Evolutionary conservation across 2,797 vertebrate genomes (phyloP), one percentile per base, ranked within the genome.

Genomic region (Falco cherrug): DNA sequence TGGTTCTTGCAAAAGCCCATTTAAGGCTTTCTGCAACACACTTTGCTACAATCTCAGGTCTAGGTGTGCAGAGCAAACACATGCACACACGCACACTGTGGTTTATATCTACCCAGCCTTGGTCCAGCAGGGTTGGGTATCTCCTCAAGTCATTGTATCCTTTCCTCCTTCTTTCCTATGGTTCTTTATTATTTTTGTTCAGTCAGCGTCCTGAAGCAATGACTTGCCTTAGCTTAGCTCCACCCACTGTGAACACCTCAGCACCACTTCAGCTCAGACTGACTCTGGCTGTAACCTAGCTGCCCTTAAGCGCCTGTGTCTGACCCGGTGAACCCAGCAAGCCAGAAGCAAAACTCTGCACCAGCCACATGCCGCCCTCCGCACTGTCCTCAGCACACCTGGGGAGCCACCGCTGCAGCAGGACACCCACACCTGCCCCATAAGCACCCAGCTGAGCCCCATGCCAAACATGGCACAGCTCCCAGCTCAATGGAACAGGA

Each of bases 361-460:
- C 43, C 4, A 3, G 24, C 47, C 4, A 0, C 17, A 39, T 0
- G 0, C 60, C 7, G 1, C n/a, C 29, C n/a, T 78, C 28, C 6
- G 16, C 48, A 22, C 35, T 11, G 2, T 31, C 45, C 37, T 53
- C 1, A 0, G 31, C 35, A 65, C 29, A 37, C 5, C 21, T 47
- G 24, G 14, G 37, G n/a, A 89, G 43, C 18, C 54, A n/a, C 39
- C 2, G 1, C 74, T 3, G 3, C 2, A 3, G n/a, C 85, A 74
- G 31, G 61, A 57, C 35, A 19, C 12, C 39, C 17, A 16, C 2
- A 1, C 10, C 53, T 28, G 37, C 25, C 20, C 33, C 75, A 8
- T 6, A 17, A 64, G 16, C 41, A 71, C 5, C 21, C 48, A 57
- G 6, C n/a, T 43, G 39, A 41, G 3, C 9, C 10, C n/a, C 17